These are phyloP conservation scores for Dryomyza anilis DNA, from an alignment of 2,888 invertebrate genomes.

Conservation along the genomic window DNA sequence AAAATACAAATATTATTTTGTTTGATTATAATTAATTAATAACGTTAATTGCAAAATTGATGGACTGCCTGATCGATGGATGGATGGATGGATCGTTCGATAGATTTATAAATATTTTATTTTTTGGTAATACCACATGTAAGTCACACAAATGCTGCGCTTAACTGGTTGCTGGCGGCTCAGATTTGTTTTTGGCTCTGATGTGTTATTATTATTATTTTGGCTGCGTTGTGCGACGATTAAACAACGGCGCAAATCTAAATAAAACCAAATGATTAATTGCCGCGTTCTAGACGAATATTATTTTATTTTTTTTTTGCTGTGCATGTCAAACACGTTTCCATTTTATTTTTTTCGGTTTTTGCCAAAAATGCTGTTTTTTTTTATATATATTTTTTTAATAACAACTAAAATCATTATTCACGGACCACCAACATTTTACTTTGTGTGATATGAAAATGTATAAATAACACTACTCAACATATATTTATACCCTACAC, in stretches of 20 bases:
- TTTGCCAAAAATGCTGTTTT: not conserved
- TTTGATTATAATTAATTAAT: slow-evolving; percentile 31
- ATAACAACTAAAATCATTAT: too few relatives aligned
- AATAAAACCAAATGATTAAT: slow-evolving; percentile 32
- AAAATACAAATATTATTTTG: slow-evolving; percentile 17
- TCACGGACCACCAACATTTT: too few relatives aligned
- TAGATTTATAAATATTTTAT: too few relatives aligned
- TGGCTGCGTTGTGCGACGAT: not conserved
- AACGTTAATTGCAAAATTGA: slow-evolving; percentile 27
- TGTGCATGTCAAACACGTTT: slow-evolving; percentile 18
- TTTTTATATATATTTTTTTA: not conserved
- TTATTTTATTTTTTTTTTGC: slow-evolving; percentile 20
- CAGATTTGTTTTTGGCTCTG: too few relatives aligned
- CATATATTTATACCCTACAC: too few relatives aligned
- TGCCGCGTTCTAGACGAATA: slow-evolving; percentile 26
- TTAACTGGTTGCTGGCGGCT: not conserved
- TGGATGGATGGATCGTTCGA: slow-evolving; percentile 4
- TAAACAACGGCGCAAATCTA: not conserved
- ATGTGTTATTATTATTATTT: not conserved
- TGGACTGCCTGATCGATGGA: too few relatives aligned
- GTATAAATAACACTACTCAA: too few relatives aligned
- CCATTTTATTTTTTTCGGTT: not conserved
- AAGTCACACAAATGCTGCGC: too few relatives aligned
- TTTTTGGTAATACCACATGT: not conserved
- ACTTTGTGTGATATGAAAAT: too few relatives aligned